phyloP scores from a whole-genome alignment of 2,888 invertebrate species.

The Oligia strigilis region DNA sequence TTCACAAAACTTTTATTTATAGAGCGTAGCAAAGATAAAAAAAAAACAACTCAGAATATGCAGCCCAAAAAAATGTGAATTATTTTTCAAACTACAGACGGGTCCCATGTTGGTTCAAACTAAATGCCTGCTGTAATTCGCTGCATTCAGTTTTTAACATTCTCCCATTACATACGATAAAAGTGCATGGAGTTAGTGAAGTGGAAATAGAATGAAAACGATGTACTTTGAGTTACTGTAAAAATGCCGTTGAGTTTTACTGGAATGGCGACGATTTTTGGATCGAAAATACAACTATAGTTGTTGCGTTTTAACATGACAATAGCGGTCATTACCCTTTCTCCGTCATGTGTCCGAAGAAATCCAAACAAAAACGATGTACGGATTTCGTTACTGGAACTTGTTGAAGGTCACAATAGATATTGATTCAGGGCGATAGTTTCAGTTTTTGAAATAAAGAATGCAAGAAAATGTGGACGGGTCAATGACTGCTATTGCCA shows the following conservation, averaged over 20 bases:
- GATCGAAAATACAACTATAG: background rate
- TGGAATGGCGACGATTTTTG: background rate
- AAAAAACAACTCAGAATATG: constrained; percentile 33
- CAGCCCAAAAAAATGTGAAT: constrained; percentile 23
- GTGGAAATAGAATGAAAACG: constrained; percentile 25
- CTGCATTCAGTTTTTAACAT: constrained; percentile 27
- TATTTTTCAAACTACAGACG: constrained; percentile 6
- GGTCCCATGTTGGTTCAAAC: constrained; percentile 11
- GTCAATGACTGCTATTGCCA: background rate
- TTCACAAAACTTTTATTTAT: constrained; percentile 1
- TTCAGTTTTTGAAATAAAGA: background rate
- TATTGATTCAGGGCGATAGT: background rate
- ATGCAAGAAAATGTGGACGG: background rate
- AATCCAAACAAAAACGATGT: background rate
- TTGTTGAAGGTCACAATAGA: background rate
- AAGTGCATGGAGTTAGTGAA: constrained; percentile 15
- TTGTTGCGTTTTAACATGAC: background rate
- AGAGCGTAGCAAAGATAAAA: constrained; percentile 21
- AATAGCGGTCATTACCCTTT: background rate
- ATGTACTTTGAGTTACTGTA: constrained; percentile 2
- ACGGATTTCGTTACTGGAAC: background rate
- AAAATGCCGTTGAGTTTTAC: background rate
- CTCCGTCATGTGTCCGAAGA: background rate
- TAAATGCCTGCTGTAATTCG: constrained; percentile 25
- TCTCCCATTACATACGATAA: constrained; percentile 18